Conservation (phyloP, 2,113 vertebrate genomes). For the Brachirus orientalis region DNA sequence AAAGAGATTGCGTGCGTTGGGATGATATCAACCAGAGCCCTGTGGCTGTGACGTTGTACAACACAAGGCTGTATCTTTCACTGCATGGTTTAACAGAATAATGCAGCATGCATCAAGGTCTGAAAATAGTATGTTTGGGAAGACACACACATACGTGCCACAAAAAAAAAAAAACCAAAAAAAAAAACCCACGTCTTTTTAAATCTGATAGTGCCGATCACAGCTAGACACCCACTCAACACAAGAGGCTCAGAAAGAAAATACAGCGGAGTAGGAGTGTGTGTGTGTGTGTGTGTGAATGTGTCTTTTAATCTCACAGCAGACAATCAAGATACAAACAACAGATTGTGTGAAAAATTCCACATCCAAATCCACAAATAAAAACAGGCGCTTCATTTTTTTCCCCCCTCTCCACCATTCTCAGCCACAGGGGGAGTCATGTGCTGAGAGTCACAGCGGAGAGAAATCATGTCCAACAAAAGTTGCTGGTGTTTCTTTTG, state of each 20-base stretch:
- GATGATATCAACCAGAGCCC: conserved; percentile 36
- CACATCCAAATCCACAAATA: conserved; percentile 40
- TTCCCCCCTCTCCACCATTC: no score
- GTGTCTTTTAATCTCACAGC: conserved; percentile 35
- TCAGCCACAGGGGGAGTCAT: conserved; percentile 35
- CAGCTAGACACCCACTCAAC: conserved; percentile 67
- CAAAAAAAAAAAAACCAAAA: neutral
- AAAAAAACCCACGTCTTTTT: conserved; percentile 60
- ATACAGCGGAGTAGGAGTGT: conserved; percentile 14
- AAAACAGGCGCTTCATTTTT: neutral
- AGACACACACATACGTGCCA: conserved; percentile 26
- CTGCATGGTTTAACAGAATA: conserved; percentile 61
- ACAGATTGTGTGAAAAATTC: conserved; percentile 59
- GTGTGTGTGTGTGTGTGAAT: conserved; percentile 1
- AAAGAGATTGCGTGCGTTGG: neutral
- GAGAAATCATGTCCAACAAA: conserved; percentile 48
- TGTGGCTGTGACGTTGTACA: conserved; percentile 38
- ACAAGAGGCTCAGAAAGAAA: conserved; percentile 51
- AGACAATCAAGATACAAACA: conserved; percentile 62
- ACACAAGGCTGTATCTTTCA: conserved; percentile 34
- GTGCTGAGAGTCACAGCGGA: conserved; percentile 42
- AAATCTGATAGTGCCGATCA: conserved; percentile 70
- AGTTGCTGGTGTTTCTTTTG: conserved; percentile 49
- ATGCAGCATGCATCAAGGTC: conserved; percentile 43
- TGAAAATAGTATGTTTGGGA: conserved; percentile 64